Conservation (phyloP, 1,140 invertebrate genomes). For the Drosophila bocki region DNA sequence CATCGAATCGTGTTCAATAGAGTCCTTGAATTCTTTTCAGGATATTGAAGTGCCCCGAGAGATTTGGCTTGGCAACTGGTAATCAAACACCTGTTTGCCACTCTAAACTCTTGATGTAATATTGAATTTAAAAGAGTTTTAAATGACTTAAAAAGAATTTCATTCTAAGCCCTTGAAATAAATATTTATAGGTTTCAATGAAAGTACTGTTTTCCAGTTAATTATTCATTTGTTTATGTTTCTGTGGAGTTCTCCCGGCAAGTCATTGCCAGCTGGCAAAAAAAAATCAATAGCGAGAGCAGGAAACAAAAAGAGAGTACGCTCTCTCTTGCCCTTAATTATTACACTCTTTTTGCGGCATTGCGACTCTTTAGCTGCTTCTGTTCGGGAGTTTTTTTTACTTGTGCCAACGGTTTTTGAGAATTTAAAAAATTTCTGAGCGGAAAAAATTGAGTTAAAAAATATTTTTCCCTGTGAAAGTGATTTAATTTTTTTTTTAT, state of each 20-base stretch:
- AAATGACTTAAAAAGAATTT: too few species aligned
- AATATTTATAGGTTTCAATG: neutral
- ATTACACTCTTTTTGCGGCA: constrained; percentile 11
- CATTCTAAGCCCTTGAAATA: neutral
- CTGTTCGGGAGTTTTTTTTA: constrained; percentile 35
- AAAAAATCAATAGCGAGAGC: constrained; percentile 72
- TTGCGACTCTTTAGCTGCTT: constrained; percentile 33
- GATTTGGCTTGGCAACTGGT: neutral
- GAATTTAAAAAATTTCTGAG: constrained; percentile 14
- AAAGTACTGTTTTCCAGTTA: constrained; percentile 1
- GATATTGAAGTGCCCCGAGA: constrained; percentile 16
- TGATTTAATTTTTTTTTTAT: constrained; percentile 7
- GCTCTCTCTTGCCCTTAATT: neutral
- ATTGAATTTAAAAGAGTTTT: neutral
- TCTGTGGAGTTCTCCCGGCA: constrained; percentile 13
- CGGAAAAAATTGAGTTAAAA: neutral
- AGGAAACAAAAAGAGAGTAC: constrained; percentile 22
- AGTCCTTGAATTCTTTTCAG: constrained; percentile 9
- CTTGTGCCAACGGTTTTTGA: constrained; percentile 30
- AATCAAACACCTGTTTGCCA: constrained; percentile 58
- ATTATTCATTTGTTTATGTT: constrained; percentile 47
- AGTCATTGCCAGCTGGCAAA: constrained; percentile 54
- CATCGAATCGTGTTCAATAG: constrained; percentile 12
- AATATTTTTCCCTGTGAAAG: constrained; percentile 7
- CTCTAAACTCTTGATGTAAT: neutral